phyloP scores from a whole-genome alignment of 2,888 invertebrate species.

The Trissolcus brochymenae region DNA sequence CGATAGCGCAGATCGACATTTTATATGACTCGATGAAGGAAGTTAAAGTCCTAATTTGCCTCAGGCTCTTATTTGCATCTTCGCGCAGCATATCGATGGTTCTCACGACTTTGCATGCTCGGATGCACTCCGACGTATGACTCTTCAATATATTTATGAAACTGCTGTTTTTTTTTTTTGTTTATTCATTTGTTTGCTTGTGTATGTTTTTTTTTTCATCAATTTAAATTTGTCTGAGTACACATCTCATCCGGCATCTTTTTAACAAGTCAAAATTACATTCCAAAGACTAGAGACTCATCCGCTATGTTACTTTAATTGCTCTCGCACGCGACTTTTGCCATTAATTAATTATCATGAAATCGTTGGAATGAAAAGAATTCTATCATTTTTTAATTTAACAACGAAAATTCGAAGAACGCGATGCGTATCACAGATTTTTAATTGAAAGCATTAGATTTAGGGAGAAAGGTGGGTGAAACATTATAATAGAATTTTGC shows the following conservation, averaged over 20 bases:
- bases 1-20: constrained; percentile 47
- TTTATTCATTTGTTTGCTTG: constrained; percentile 17
- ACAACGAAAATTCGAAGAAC: not conserved
- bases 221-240: constrained; percentile 1
- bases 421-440: constrained; percentile 3
- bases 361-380: not conserved
- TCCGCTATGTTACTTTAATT: constrained; percentile 19
- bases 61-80: constrained; percentile 56
- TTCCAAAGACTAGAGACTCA: constrained; percentile 17
- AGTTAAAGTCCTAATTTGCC: constrained; percentile 55
- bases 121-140: constrained; percentile 27
- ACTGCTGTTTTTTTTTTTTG: constrained; percentile 26
- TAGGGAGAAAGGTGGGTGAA: constrained; percentile 23
- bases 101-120: constrained; percentile 56
- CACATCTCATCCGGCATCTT: constrained; percentile 6
- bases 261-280: constrained; percentile 17
- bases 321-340: constrained; percentile 6
- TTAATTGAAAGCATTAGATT: constrained; percentile 38
- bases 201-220: constrained; percentile 13
- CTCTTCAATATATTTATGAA: constrained; percentile 55
- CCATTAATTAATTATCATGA: constrained; percentile 5
- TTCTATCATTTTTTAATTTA: not conserved
- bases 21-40: constrained; percentile 46
- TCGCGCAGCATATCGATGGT: constrained; percentile 41
- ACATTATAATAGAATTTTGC: constrained; percentile 54